Base-by-base conservation (phyloP, 2,888 invertebrate species). In the Odontothrips loti region DNA sequence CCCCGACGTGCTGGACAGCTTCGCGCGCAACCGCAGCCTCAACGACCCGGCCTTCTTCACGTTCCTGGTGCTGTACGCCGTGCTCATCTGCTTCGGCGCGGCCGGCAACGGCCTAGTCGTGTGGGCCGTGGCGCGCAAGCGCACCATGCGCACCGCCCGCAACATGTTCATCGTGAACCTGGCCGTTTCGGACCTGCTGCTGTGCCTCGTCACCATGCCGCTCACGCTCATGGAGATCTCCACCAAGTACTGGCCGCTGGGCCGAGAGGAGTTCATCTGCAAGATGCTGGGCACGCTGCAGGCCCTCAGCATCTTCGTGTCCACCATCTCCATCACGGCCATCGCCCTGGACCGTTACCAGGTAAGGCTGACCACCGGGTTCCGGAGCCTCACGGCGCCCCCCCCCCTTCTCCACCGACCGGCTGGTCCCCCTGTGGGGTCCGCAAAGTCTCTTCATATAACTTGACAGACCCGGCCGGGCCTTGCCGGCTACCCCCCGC, bases 111-210 rank as follows among this genome's bases (percentile, higher is more conserved):
- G 92, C 15, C 89, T 97, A 79, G 96, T 97, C 84, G 96, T 97
- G 82, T 87, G 88, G 81, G 90, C 90, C 43, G 95, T 97, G 80
- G 91, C 94, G 20, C 90, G 95, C 82, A 97, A 96, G 86, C 93
- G 95, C 27, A 91, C 93, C 81, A 97, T 97, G 97, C 89, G 96
- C 75, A 97, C 96, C 20, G 95, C 96, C 0, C 88, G 97, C n/a
- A 96, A 97, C 88, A 94, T 97, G 88, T 96, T 97, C 88, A 97
- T 97, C 85, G 92, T 95, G 80, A 97, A 97, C 88, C 88, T 97
- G 85, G 97, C 97, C 3, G 91, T 94, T 43, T 93, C 93, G 82
- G 96, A 97, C 88, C 90, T 96, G 68, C 90, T 96, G 34, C 90
- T 97, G 79, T 97, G 97, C 87, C 91, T 96, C 82, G 93, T 97